A percentile compares a stretch with the other conserved stretches of the same genome.
phyloP scores from a whole-genome alignment of 2,888 invertebrate species.

The Strigamia crassipes region DNA sequence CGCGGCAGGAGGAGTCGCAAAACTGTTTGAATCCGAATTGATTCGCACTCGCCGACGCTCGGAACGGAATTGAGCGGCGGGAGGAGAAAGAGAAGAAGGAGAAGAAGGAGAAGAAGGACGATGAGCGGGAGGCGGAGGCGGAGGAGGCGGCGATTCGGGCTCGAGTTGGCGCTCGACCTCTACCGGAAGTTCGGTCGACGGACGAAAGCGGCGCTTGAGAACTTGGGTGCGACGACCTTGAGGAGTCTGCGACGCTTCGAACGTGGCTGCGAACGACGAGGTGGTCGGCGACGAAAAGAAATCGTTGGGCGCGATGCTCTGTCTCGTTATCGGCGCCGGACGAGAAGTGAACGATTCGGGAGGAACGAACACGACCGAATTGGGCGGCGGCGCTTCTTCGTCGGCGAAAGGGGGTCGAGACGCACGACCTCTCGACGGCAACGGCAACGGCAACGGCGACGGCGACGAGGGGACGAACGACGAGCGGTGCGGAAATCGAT shows the following conservation, averaged over 20 bases:
- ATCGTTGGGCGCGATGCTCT: neutral
- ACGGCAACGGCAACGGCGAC: too few relatives aligned
- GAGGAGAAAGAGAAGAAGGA: neutral
- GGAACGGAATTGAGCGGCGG: neutral
- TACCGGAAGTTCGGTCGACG: neutral
- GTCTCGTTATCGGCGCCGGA: slow-evolving; percentile 2
- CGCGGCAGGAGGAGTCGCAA: neutral
- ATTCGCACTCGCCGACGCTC: neutral
- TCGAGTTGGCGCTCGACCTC: neutral
- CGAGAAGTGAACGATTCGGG: neutral
- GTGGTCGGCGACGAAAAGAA: slow-evolving; percentile 17
- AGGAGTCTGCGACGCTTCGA: neutral
- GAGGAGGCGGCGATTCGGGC: neutral
- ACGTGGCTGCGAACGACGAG: neutral
- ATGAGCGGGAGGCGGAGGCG: neutral
- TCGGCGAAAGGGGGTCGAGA: neutral
- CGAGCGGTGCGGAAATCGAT: slow-evolving; percentile 8
- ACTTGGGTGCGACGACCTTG: slow-evolving; percentile 42
- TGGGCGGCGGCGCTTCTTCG: neutral
- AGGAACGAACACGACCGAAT: neutral
- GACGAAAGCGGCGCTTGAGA: slow-evolving; percentile 39
- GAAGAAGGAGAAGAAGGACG: neutral
- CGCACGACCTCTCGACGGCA: neutral
- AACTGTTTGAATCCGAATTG: neutral
- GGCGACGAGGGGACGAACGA: too few relatives aligned